Conservation (phyloP, 2,888 invertebrate species). For the Drosophila niveifrons region DNA sequence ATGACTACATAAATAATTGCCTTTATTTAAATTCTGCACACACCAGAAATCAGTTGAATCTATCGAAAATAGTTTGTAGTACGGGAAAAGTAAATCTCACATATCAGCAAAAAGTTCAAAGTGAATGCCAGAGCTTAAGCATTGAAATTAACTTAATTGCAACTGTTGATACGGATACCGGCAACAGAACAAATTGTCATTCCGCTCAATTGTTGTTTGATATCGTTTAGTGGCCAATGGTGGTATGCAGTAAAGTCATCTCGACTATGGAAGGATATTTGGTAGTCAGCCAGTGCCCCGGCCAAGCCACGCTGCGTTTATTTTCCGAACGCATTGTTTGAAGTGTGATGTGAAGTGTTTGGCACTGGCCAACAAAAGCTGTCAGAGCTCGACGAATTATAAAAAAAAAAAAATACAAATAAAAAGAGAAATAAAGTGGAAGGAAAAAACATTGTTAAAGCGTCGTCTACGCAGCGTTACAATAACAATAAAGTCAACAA, state of each 20-base stretch:
- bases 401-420: constrained; percentile 20
- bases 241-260: constrained; percentile 20
- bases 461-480: constrained; percentile 73
- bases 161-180: constrained; percentile 46
- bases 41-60: constrained; percentile 18
- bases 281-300: constrained; percentile 34
- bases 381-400: constrained; percentile 60
- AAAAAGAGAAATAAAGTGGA: constrained; percentile 14
- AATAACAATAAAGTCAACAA: constrained; percentile 76
- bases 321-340: constrained; percentile 68
- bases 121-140: constrained; percentile 56
- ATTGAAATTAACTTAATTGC: constrained; percentile 68
- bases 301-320: constrained; percentile 51
- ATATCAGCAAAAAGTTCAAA: constrained; percentile 60
- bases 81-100: not conserved
- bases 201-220: not conserved
- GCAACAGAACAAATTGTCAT: constrained; percentile 21
- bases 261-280: constrained; percentile 30
- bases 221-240: constrained; percentile 34
- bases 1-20: too few relatives aligned
- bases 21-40: not conserved
- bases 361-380: constrained; percentile 72
- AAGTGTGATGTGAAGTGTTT: constrained; percentile 71
- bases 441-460: constrained; percentile 64
- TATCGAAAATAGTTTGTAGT: not conserved